phyloP scores from a whole-genome alignment of 2,797 vertebrate genomes.

The Phrynocephalus guinanensis region DNA sequence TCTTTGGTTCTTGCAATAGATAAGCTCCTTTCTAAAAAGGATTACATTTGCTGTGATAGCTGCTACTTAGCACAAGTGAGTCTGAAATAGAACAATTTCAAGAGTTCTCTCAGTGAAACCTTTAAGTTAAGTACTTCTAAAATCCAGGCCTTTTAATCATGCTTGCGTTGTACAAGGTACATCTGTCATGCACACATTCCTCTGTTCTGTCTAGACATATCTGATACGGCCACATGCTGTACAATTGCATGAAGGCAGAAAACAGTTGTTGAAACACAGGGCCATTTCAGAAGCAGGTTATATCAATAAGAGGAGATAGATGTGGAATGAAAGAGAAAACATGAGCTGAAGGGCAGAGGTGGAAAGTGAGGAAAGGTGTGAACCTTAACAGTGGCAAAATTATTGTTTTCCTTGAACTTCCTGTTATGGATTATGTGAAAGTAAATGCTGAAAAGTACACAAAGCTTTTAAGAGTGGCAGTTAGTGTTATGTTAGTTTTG shows the following conservation, averaged over 20 bases:
- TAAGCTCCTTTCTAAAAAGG: conserved; percentile 22
- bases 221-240: neutral
- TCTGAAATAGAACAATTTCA: neutral
- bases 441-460: neutral
- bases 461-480: neutral
- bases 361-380: neutral
- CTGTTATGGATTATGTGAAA: conserved; percentile 4
- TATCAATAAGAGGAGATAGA: conserved; percentile 29
- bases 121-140: conserved; percentile 29
- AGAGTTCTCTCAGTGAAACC: conserved; percentile 23
- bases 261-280: neutral
- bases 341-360: neutral
- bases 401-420: conserved; percentile 30
- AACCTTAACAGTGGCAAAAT: conserved; percentile 27
- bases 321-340: conserved; percentile 15
- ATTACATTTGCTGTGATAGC: neutral
- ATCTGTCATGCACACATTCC: conserved; percentile 2
- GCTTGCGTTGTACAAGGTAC: accelerated
- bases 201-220: conserved; percentile 2
- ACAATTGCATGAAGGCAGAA: conserved; percentile 24
- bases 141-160: conserved; percentile 22
- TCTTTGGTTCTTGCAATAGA: conserved; percentile 9
- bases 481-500: neutral
- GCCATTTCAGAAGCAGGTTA: conserved; percentile 11
- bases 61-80: neutral